A percentile compares a stretch with the other conserved stretches of the same genome.
These are phyloP conservation scores for Grammomys dolichurus DNA, from an alignment of 2,113 vertebrate species.

Conservation along the genomic window DNA sequence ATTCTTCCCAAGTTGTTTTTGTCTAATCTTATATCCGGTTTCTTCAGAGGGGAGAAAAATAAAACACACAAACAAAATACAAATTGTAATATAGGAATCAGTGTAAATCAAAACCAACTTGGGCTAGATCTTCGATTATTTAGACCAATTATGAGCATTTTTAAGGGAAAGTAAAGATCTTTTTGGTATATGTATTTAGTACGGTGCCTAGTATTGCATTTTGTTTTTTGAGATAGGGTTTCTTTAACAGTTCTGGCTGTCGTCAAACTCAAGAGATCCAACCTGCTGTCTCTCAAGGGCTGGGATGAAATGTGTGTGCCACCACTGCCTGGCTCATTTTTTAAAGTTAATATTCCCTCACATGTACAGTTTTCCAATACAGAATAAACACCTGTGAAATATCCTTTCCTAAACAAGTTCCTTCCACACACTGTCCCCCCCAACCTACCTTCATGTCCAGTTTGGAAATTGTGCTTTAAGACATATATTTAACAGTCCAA, in stretches of 20 bases:
- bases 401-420: neutral
- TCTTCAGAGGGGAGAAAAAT: neutral
- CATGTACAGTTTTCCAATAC: neutral
- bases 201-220: neutral
- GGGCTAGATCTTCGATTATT: neutral
- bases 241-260: too few species aligned
- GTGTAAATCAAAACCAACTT: neutral
- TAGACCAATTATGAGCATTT: neutral
- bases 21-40: conserved; percentile 37
- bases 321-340: neutral
- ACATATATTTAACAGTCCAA: neutral
- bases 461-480: neutral
- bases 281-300: neutral
- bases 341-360: neutral
- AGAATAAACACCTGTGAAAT: neutral
- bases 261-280: too few species aligned
- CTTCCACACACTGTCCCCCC: neutral
- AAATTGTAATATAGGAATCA: neutral
- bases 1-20: neutral
- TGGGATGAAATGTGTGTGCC: neutral
- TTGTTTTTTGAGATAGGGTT: too few species aligned
- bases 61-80: neutral
- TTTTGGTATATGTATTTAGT: neutral
- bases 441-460: neutral
- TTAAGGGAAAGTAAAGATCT: neutral